phyloP scores from a whole-genome alignment of 2,113 vertebrate species.

The Desmodus rotundus region DNA sequence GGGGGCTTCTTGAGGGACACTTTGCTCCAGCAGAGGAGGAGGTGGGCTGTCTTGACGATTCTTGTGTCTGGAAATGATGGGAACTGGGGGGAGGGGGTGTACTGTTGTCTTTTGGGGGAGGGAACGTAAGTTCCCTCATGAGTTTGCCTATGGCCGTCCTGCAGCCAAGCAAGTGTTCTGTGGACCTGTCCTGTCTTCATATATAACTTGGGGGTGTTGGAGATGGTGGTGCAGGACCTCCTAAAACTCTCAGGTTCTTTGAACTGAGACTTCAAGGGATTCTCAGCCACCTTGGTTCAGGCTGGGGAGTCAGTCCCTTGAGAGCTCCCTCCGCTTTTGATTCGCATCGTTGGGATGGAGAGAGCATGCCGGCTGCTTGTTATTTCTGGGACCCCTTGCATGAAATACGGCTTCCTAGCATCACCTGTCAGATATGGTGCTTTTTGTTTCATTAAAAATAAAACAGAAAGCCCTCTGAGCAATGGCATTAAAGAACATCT shows the following conservation, averaged over 20 bases:
- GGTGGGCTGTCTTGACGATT: not conserved
- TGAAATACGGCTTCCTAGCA: conserved; percentile 21
- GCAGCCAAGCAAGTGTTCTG: not conserved
- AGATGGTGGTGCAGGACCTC: not conserved
- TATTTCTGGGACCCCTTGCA: conserved; percentile 60
- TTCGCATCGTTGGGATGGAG: not conserved
- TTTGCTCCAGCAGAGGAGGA: not conserved
- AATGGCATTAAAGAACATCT: conserved; percentile 55
- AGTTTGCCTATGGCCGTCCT: not conserved
- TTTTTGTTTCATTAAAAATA: conserved; percentile 69
- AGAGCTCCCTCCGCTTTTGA: not conserved
- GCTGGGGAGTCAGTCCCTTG: not conserved
- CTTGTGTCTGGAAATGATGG: not conserved
- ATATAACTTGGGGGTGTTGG: not conserved
- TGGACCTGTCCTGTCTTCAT: not conserved
- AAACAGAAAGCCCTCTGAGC: conserved; percentile 59
- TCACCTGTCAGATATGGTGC: conserved; percentile 49
- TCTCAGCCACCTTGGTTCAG: not conserved
- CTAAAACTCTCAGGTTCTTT: not conserved
- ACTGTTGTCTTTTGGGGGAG: not conserved
- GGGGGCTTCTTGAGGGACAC: not conserved
- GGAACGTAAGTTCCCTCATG: not conserved
- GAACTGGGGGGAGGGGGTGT: not conserved
- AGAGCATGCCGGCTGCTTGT: not conserved
- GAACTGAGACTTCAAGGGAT: not conserved